These are phyloP conservation scores for Plecotus auritus DNA, from an alignment of 2,113 vertebrate species.

Conservation along the genomic window DNA sequence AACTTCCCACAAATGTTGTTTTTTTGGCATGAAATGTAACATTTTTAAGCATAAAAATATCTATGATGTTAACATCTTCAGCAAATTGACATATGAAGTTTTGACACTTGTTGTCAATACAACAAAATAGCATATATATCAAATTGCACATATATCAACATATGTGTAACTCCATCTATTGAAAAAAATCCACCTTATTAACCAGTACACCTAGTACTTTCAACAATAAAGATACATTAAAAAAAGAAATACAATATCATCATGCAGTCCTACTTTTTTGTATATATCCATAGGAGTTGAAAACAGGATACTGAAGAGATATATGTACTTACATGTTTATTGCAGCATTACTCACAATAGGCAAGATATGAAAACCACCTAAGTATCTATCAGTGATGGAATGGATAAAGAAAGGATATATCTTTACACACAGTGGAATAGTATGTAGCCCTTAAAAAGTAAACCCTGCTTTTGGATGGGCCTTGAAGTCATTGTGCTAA, in stretches of 20 bases:
- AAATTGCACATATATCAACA: too few relatives aligned
- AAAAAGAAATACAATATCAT: neutral
- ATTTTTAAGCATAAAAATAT: too few relatives aligned
- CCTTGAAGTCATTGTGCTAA: neutral
- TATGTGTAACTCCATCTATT: too few relatives aligned
- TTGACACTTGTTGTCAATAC: too few relatives aligned
- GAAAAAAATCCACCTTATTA: too few relatives aligned
- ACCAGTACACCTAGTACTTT: too few relatives aligned
- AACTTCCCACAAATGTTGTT: too few relatives aligned
- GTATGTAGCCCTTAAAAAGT: neutral
- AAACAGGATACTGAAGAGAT: neutral
- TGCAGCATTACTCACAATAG: neutral
- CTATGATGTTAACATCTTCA: too few relatives aligned
- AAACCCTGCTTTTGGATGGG: neutral
- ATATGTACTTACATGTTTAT: neutral
- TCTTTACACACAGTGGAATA: neutral
- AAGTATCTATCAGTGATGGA: neutral
- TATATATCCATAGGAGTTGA: neutral
- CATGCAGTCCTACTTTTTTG: neutral
- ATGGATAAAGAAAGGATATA: neutral
- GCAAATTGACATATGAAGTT: too few relatives aligned
- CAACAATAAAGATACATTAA: neutral
- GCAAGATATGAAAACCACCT: neutral
- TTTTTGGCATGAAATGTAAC: too few relatives aligned
- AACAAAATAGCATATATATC: too few relatives aligned